These are phyloP conservation scores for Potorous gilbertii DNA, from an alignment of 2,797 vertebrate species.

Conservation along the genomic window DNA sequence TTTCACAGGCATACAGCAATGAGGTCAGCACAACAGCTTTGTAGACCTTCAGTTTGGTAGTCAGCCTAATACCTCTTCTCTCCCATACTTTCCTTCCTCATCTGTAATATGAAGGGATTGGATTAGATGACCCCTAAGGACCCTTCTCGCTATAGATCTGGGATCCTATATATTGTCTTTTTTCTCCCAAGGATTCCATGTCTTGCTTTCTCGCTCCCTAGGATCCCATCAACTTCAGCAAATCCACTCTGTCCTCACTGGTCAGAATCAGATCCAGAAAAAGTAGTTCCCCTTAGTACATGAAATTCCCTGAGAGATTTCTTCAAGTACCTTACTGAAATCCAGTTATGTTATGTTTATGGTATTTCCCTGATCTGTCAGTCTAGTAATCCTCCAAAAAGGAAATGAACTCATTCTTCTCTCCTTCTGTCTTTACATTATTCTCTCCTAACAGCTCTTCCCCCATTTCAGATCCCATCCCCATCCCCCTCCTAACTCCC, in stretches of 20 bases:
- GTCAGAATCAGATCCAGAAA: not conserved
- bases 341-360: not conserved
- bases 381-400: slow-evolving; percentile 7
- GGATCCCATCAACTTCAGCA: not conserved
- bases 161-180: not conserved
- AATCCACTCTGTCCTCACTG: not conserved
- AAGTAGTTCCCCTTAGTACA: not conserved
- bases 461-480: not conserved
- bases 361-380: not conserved
- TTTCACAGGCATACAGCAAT: too few species aligned
- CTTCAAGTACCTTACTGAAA: not conserved
- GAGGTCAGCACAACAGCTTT: too few species aligned
- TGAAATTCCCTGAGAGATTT: not conserved
- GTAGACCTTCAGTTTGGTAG: too few species aligned
- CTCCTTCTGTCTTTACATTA: not conserved
- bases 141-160: not conserved
- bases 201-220: not conserved
- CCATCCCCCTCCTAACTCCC: not conserved
- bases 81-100: not conserved
- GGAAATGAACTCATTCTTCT: not conserved
- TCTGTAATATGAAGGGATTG: not conserved
- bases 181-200: not conserved
- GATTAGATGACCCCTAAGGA: not conserved
- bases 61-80: too few species aligned
- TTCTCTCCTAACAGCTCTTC: not conserved